A percentile compares a stretch with the other conserved stretches of the same genome.
These are phyloP conservation scores for Parauchenoglanis punctatus DNA, from an alignment of 2,797 vertebrate species.

Conservation along the genomic window DNA sequence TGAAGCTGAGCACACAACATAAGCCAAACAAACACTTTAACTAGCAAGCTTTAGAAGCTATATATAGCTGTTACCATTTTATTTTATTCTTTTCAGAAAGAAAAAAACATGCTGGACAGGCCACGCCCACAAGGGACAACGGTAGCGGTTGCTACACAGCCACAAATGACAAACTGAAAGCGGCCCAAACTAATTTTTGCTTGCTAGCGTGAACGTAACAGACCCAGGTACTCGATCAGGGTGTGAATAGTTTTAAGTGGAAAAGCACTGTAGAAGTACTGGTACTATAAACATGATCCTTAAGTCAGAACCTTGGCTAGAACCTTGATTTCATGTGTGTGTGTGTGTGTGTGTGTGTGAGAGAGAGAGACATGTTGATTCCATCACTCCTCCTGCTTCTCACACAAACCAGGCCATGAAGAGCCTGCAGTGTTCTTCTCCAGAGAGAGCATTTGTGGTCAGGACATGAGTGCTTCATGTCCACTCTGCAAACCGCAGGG, in stretches of 20 bases:
- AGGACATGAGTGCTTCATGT: conserved; percentile 45
- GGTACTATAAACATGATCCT: background rate
- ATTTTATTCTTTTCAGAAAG: background rate
- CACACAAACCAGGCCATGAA: conserved; percentile 39
- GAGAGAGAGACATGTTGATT: conserved; percentile 15
- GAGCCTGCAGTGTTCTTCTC: conserved; percentile 44
- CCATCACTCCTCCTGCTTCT: conserved; percentile 40
- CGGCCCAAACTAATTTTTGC: background rate
- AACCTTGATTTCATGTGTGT: background rate
- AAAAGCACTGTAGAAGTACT: background rate
- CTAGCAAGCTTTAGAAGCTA: background rate
- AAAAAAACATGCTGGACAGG: background rate
- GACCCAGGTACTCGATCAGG: background rate
- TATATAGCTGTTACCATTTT: background rate
- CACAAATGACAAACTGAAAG: background rate
- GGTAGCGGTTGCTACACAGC: no score
- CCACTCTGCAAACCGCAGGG: conserved; percentile 54
- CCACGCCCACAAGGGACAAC: background rate
- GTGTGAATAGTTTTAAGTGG: background rate
- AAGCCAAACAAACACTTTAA: background rate
- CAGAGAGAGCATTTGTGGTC: conserved; percentile 45
- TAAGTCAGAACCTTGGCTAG: background rate
- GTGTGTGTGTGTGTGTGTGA: conserved; percentile 14
- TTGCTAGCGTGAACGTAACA: background rate
- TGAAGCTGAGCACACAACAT: background rate